A percentile compares a stretch with the other conserved stretches of the same genome.
Conservation (phyloP, 2,797 vertebrate species). For the Sphenopsis melanotis region DNA sequence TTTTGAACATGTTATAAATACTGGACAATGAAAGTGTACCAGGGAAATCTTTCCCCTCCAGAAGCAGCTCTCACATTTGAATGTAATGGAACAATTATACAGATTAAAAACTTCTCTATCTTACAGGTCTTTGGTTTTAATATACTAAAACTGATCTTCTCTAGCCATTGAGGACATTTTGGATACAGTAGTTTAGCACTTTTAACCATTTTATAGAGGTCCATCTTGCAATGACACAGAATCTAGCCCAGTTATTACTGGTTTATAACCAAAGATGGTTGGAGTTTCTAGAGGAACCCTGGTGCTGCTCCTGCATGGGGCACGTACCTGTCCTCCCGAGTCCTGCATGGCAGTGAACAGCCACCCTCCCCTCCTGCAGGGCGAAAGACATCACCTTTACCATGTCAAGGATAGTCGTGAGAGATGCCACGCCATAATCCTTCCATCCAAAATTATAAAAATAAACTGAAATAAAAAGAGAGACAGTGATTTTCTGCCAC, state of each 20-base stretch:
- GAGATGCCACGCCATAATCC: constrained; percentile 95
- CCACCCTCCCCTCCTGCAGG: constrained; percentile 93
- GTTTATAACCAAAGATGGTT: neutral
- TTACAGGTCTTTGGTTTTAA: neutral
- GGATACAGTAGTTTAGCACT: neutral
- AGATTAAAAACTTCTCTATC: neutral
- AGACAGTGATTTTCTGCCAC: neutral
- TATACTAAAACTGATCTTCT: neutral
- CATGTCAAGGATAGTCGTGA: constrained; percentile 96
- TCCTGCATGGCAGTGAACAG: constrained; percentile 94
- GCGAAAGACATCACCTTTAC: constrained; percentile 98
- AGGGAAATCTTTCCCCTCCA: neutral
- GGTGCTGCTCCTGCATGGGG: neutral
- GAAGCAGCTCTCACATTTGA: neutral
- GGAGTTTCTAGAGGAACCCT: neutral
- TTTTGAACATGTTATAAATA: neutral
- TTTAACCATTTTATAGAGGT: neutral
- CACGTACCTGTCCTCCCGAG: constrained; percentile 92
- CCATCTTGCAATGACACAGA: neutral
- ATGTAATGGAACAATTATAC: neutral
- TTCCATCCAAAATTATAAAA: constrained; percentile 99
- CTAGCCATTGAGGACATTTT: neutral
- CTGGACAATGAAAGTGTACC: neutral
- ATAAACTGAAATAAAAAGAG: constrained; percentile 83
- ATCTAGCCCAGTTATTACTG: neutral